Conservation (phyloP, 2,888 invertebrate species). For the Andricus quercusramuli region DNA sequence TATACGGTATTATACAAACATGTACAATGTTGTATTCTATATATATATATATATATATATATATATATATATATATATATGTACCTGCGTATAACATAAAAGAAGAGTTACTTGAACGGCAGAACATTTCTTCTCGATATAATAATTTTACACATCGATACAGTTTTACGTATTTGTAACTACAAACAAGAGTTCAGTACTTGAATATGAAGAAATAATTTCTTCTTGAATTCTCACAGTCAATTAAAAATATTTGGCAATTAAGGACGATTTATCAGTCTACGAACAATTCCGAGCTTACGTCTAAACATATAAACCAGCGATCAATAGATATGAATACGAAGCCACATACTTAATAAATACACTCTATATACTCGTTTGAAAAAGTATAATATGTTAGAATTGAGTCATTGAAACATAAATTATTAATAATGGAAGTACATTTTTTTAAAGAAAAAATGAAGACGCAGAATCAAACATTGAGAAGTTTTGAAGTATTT, state of each 20-base stretch:
- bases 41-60: too few relatives aligned
- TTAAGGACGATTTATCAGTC: slow-evolving; percentile 32
- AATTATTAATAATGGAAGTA: neutral
- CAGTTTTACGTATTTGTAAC: neutral
- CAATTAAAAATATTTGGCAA: slow-evolving; percentile 21
- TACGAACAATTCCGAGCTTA: neutral
- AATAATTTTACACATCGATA: slow-evolving; percentile 24
- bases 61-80: neutral
- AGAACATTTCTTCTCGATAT: slow-evolving; percentile 7
- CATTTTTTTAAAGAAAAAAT: neutral
- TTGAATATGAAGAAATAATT: slow-evolving; percentile 11
- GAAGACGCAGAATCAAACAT: slow-evolving; percentile 2
- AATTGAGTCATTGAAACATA: neutral
- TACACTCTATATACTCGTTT: neutral
- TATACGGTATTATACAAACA: slow-evolving; percentile 63
- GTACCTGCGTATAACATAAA: neutral
- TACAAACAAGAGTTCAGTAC: slow-evolving; percentile 12
- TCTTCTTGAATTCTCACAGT: neutral
- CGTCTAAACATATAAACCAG: slow-evolving; percentile 26
- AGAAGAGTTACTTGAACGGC: slow-evolving; percentile 6
- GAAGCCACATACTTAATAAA: neutral
- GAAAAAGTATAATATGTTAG: neutral
- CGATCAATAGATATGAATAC: slow-evolving; percentile 1
- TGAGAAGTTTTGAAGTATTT: neutral
- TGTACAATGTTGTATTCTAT: slow-evolving; percentile 58